Percentiles rank a stretch among this genome's conserved stretches.
phyloP scores from a whole-genome alignment of 2,113 vertebrate species.

The Narcine bancroftii region DNA sequence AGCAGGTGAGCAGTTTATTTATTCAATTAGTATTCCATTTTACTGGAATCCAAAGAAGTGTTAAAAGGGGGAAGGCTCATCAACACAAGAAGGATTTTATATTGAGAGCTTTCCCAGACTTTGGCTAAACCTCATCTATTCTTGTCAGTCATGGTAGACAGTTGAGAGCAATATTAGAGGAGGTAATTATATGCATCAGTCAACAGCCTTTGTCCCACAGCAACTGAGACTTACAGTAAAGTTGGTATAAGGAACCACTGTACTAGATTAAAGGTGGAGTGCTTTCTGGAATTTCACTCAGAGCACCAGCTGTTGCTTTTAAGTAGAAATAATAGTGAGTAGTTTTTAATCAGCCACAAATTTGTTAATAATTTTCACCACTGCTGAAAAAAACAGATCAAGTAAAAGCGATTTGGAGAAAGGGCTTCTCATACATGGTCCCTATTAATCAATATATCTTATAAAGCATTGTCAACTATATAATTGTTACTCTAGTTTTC shows the following conservation, averaged over 20 bases:
- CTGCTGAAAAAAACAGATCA: not conserved
- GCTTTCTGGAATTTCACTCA: conserved; percentile 64
- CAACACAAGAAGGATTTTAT: conserved; percentile 51
- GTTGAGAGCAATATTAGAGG: conserved; percentile 80
- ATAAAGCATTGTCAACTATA: not conserved
- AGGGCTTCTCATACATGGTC: not conserved
- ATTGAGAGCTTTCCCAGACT: conserved; percentile 60
- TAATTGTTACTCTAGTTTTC: not conserved
- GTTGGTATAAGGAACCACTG: conserved; percentile 61
- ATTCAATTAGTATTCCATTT: conserved; percentile 31
- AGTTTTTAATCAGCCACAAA: not conserved
- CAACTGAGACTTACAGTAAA: conserved; percentile 70
- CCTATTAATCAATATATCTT: not conserved
- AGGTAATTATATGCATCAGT: conserved; percentile 91
- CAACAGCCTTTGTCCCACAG: conserved; percentile 79
- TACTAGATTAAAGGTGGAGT: conserved; percentile 59
- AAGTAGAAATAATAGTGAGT: conserved; percentile 40
- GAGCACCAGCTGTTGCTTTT: conserved; percentile 80
- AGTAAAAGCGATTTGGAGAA: not conserved
- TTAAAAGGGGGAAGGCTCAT: conserved; percentile 48
- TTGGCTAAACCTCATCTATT: conserved; percentile 68
- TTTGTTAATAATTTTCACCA: not conserved
- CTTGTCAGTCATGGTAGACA: conserved; percentile 66
- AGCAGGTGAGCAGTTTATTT: conserved; percentile 28
- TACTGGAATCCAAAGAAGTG: not conserved